Evolutionary conservation across 2,797 vertebrate species (phyloP).

Genomic region (Lates japonicus): DNA sequence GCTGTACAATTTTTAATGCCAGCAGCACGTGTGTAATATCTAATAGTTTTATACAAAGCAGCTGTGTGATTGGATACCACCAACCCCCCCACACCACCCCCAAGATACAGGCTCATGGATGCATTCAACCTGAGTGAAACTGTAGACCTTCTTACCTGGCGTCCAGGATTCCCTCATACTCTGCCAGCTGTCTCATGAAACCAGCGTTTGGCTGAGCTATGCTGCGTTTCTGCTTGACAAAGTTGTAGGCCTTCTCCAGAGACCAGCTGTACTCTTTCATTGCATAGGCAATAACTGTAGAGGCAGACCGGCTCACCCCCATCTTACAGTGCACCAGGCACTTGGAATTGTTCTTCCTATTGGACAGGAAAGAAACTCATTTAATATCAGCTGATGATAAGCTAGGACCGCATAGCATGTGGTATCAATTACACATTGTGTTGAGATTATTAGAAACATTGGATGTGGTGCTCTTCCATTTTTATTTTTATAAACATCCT

Average conservation of each 20-base stretch:
- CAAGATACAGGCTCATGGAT: neutral
- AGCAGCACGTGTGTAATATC: neutral
- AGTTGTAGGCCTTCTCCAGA: slow-evolving; percentile 94
- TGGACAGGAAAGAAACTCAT: neutral
- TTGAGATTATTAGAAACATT: neutral
- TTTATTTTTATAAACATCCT: slow-evolving; percentile 24
- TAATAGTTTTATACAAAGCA: neutral
- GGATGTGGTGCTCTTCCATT: neutral
- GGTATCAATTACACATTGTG: neutral
- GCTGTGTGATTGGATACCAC: neutral
- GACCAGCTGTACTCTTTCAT: slow-evolving; percentile 98
- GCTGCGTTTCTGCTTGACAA: slow-evolving; percentile 94
- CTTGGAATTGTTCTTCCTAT: slow-evolving; percentile 95
- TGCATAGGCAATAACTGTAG: slow-evolving; percentile 97
- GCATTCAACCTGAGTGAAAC: slow-evolving; percentile 3
- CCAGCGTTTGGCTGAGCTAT: slow-evolving; percentile 92
- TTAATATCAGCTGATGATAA: slow-evolving; percentile 1
- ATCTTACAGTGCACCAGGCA: slow-evolving; percentile 99
- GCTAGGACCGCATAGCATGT: neutral
- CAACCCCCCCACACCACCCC: no score
- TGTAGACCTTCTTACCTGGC: slow-evolving; percentile 88
- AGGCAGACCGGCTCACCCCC: slow-evolving; percentile 97
- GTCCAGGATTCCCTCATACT: slow-evolving; percentile 96
- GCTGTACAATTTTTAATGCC: neutral
- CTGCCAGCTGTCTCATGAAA: slow-evolving; percentile 96